phyloP scores from a whole-genome alignment of 2,888 invertebrate species.

The Hemicrepidius hirtus region DNA sequence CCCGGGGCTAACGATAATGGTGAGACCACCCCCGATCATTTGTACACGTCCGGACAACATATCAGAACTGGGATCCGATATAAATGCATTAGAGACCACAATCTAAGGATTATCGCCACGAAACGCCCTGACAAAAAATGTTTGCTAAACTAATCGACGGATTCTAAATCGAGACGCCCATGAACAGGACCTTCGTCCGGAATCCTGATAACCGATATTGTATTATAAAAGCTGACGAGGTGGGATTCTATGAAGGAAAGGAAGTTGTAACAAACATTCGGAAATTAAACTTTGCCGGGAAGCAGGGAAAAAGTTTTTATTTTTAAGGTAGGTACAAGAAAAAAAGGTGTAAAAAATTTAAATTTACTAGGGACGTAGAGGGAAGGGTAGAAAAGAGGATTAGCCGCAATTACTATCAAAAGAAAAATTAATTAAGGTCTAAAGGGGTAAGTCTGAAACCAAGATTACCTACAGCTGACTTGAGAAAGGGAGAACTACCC shows the following conservation, averaged over 20 bases:
- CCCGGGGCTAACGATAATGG: conserved; percentile 58
- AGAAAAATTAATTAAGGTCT: too few relatives aligned
- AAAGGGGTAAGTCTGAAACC: too few relatives aligned
- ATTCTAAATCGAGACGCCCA: conserved; percentile 27
- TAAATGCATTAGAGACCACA: conserved; percentile 56
- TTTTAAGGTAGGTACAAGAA: too few relatives aligned
- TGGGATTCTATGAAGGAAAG: background rate
- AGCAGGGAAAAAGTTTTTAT: too few relatives aligned
- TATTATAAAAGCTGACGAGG: background rate
- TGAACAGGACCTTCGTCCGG: conserved; percentile 5
- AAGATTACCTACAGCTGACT: too few relatives aligned
- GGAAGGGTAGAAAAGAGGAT: too few relatives aligned
- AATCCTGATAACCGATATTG: background rate
- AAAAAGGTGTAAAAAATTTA: too few relatives aligned
- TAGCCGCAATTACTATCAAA: too few relatives aligned
- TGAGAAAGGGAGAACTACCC: too few relatives aligned
- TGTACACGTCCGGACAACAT: conserved; percentile 58
- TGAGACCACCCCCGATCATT: conserved; percentile 59
- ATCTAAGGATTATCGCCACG: conserved; percentile 50
- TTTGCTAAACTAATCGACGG: conserved; percentile 37
- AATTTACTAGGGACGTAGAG: too few relatives aligned
- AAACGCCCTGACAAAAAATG: conserved; percentile 28
- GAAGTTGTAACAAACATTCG: background rate
- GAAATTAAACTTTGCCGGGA: too few relatives aligned
- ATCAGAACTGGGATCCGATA: conserved; percentile 55